phyloP scores from a whole-genome alignment of 1,140 invertebrate species.

The Lasioglossum baleicum region DNA sequence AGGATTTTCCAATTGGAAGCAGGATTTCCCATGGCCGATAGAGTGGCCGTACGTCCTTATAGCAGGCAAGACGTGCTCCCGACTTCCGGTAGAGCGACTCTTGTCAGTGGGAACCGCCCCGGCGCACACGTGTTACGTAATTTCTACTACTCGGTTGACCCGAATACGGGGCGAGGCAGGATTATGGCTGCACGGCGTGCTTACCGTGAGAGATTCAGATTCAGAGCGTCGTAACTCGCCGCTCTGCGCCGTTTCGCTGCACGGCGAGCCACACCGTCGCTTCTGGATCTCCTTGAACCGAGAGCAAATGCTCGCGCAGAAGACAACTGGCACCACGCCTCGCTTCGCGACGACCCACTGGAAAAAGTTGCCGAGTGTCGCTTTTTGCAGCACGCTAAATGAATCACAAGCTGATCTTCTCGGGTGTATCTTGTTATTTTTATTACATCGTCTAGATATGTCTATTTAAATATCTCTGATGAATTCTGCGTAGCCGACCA shows the following conservation, averaged over 20 bases:
- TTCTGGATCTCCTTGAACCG: conserved; percentile 75
- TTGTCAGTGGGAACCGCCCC: conserved; percentile 70
- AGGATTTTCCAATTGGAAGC: conserved; percentile 1
- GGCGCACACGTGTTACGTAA: conserved; percentile 68
- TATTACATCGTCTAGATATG: too few relatives aligned
- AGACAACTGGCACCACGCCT: conserved; percentile 51
- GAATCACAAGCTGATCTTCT: background rate
- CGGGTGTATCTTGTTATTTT: too few relatives aligned
- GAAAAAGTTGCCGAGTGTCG: conserved; percentile 53
- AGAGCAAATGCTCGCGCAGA: conserved; percentile 65
- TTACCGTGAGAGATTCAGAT: conserved; percentile 79
- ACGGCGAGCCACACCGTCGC: conserved; percentile 27
- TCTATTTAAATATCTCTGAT: too few relatives aligned
- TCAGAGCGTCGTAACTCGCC: conserved; percentile 75
- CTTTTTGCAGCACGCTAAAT: conserved; percentile 28
- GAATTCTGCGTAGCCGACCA: too few relatives aligned
- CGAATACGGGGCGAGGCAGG: conserved; percentile 72
- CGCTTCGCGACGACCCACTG: conserved; percentile 61
- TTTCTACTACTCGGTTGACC: conserved; percentile 71
- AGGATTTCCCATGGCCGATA: conserved; percentile 27
- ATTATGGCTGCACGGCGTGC: conserved; percentile 44
- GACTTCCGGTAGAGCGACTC: conserved; percentile 70
- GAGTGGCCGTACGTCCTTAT: conserved; percentile 41
- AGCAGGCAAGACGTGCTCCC: conserved; percentile 38
- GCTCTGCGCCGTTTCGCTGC: conserved; percentile 39